These are phyloP conservation scores for Tonatia bakeri DNA, from an alignment of 2,113 vertebrate species.

Conservation along the genomic window DNA sequence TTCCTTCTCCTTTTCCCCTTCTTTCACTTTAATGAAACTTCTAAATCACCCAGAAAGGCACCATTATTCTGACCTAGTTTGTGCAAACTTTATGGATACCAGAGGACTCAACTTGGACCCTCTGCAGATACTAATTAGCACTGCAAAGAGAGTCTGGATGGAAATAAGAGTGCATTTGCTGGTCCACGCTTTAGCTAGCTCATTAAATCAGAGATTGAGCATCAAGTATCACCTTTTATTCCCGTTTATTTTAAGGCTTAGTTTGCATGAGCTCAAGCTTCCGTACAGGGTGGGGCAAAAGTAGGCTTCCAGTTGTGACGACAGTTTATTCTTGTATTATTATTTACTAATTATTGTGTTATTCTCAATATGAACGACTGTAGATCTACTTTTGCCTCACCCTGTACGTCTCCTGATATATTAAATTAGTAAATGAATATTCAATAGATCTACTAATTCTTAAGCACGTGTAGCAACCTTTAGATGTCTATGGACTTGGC, in stretches of 20 bases:
- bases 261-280: not conserved
- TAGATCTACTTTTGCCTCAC: not conserved
- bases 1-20: not conserved
- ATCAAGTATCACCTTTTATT: not conserved
- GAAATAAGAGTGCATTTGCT: not conserved
- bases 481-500: not conserved
- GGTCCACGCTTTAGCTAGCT: not conserved
- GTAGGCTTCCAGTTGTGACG: not conserved
- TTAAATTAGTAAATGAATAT: not conserved
- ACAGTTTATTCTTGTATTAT: not conserved
- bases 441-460: not conserved
- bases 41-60: not conserved
- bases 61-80: not conserved
- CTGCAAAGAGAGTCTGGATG: not conserved
- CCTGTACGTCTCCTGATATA: not conserved
- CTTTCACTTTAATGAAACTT: conserved; percentile 28
- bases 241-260: not conserved
- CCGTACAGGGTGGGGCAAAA: too few relatives aligned
- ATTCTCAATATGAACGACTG: not conserved
- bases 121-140: not conserved
- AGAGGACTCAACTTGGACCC: not conserved
- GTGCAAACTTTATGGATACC: not conserved
- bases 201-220: not conserved
- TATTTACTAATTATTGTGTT: not conserved
- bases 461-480: not conserved